Evolutionary conservation across 2,888 invertebrate species (phyloP).

Genomic region (Cephus sareptanus): DNA sequence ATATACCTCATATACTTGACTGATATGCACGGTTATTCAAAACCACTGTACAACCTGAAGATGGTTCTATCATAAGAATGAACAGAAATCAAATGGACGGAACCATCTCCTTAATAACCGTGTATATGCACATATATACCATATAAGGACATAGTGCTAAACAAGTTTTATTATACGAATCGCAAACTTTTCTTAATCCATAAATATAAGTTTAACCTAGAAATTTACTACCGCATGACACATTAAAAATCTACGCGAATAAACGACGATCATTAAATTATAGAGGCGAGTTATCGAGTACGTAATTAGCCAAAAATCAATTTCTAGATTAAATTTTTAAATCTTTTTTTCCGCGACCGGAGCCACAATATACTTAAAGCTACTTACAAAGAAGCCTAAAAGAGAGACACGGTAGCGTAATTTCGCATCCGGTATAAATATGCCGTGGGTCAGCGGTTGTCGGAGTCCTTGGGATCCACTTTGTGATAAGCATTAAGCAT

Average conservation of each 20-base stretch:
- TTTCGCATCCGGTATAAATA: background rate
- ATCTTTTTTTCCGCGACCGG: background rate
- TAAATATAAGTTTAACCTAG: background rate
- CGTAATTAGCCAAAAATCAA: background rate
- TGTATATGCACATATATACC: background rate
- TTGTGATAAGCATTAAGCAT: background rate
- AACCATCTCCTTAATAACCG: background rate
- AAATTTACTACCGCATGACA: background rate
- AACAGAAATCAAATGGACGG: too few species aligned
- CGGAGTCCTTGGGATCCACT: background rate
- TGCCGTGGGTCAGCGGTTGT: background rate
- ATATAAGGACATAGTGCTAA: background rate
- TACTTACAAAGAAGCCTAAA: background rate
- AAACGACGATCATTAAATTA: background rate
- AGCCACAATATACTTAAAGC: background rate
- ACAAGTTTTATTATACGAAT: background rate
- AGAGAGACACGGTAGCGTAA: background rate
- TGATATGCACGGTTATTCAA: background rate
- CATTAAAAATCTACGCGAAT: background rate
- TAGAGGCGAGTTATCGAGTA: background rate
- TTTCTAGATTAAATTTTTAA: background rate
- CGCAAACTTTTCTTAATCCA: background rate
- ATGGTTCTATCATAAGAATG: background rate
- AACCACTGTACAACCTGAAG: background rate
- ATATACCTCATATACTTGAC: background rate